These are phyloP conservation scores for Botia kubotai DNA, from an alignment of 2,797 vertebrate species.

Conservation along the genomic window DNA sequence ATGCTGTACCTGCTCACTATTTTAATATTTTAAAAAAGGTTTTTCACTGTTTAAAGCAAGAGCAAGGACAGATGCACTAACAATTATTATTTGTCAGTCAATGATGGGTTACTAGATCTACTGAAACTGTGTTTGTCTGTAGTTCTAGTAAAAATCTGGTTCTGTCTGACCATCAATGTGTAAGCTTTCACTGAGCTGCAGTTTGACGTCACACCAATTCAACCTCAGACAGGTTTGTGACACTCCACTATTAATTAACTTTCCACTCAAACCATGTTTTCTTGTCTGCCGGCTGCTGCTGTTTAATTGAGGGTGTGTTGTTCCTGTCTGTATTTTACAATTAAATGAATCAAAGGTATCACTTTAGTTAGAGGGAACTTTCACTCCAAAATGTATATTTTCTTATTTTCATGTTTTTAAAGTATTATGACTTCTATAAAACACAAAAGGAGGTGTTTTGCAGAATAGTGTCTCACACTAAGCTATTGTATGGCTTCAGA, in stretches of 20 bases:
- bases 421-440: too few relatives aligned
- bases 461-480: neutral
- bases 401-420: too few relatives aligned
- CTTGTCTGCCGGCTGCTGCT: neutral
- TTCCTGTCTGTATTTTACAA: neutral
- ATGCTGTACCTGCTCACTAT: neutral
- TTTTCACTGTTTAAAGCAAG: neutral
- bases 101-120: neutral
- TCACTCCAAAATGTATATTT: too few relatives aligned
- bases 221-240: neutral
- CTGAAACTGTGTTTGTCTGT: conserved; percentile 39
- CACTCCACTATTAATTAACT: neutral
- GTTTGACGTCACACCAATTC: neutral
- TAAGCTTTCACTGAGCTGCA: conserved; percentile 64
- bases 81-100: too few relatives aligned
- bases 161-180: too few relatives aligned
- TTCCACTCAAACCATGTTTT: neutral
- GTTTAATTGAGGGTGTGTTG: neutral
- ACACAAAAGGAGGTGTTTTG: too few relatives aligned
- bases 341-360: too few relatives aligned
- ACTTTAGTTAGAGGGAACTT: too few relatives aligned
- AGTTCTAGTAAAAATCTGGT: too few relatives aligned
- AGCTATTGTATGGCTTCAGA: too few relatives aligned
- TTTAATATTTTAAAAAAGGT: too few relatives aligned
- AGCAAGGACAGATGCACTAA: neutral